Evolutionary conservation across 2,113 vertebrate species (phyloP), one percentile per base, ranked within the genome.

Genomic region (Hyla sarda): DNA sequence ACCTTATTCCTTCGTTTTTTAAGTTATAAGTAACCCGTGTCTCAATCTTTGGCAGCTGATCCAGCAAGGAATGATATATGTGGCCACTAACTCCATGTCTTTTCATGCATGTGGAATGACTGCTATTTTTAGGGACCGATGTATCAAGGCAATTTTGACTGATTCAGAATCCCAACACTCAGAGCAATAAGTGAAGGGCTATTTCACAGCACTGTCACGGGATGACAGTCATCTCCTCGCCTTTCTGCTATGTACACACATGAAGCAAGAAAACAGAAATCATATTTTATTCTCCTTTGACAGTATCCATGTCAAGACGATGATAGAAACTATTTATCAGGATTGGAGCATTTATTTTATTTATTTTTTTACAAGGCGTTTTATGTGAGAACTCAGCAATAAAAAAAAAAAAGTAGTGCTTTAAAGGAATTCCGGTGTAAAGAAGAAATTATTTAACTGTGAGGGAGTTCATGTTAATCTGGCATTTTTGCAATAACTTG

Each of bases 81-180:
- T 78, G 30, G 8, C 37, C 47, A 37, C 58, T 77, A 28, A 19
- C 58, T 81, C 32, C 56, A 62, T 45, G 58, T 17, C 11, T 75
- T 32, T 78, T 69, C 62, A 72, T 58, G 32, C 84, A 71, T 80
- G 76, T 69, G 30, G 25, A 86, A 72, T 72, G 21, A 28, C 30
- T 80, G 75, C 75, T 79, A 80, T 86, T 80, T 69, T 86, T 80
- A 80, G 62, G 48, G 47, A 14, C 56, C 28, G 52, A 69, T 85
- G 58, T 77, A 69, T 54, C 84, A 71, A 71, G 75, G 75, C 75
- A 80, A 86, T 85, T 85, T 85, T 37, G 47, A 79, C n/a, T 54
- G 17, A 69, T 78, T 41, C 32, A 54, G 60, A 52, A 71, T 86
- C 76, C 76, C 75, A 86, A 72, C 75, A 56, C 84, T 58, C 76